Conservation (phyloP, 2,888 invertebrate genomes). For the Ormia ochracea region DNA sequence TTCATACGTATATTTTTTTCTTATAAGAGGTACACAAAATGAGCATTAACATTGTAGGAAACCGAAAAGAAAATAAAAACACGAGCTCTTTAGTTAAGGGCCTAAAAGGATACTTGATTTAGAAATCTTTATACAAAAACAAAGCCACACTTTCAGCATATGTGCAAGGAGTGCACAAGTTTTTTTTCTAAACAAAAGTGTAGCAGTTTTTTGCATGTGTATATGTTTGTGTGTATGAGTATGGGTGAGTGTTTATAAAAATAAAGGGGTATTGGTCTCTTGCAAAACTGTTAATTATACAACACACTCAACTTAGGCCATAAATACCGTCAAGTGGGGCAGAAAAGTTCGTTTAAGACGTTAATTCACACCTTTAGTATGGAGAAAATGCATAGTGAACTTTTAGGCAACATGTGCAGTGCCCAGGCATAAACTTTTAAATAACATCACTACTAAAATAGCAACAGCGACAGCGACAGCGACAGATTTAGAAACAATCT, state of each 20-base stretch:
- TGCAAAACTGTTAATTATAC: constrained; percentile 61
- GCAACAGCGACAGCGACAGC: not conserved
- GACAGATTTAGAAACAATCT: constrained; percentile 17
- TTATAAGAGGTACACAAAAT: constrained; percentile 31
- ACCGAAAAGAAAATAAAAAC: not conserved
- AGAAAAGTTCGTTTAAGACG: constrained; percentile 63
- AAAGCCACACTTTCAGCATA: constrained; percentile 1
- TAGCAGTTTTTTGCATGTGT: not conserved
- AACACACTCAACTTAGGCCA: constrained; percentile 69
- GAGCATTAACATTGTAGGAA: constrained; percentile 36
- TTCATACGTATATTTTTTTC: not conserved
- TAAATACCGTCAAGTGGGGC: constrained; percentile 68
- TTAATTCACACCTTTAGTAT: constrained; percentile 34
- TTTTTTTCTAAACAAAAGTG: not conserved
- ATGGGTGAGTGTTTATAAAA: too few relatives aligned
- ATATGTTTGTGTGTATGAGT: too few relatives aligned
- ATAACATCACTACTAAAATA: not conserved
- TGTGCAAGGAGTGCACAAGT: not conserved
- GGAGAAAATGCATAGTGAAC: constrained; percentile 15
- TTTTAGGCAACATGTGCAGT: not conserved
- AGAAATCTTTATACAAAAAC: constrained; percentile 24
- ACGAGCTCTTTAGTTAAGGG: constrained; percentile 16
- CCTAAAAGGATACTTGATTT: constrained; percentile 30
- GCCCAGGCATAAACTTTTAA: not conserved
- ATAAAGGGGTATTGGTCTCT: constrained; percentile 1